Conservation (phyloP, 2,113 vertebrate species). For the Trogon surrucura region DNA sequence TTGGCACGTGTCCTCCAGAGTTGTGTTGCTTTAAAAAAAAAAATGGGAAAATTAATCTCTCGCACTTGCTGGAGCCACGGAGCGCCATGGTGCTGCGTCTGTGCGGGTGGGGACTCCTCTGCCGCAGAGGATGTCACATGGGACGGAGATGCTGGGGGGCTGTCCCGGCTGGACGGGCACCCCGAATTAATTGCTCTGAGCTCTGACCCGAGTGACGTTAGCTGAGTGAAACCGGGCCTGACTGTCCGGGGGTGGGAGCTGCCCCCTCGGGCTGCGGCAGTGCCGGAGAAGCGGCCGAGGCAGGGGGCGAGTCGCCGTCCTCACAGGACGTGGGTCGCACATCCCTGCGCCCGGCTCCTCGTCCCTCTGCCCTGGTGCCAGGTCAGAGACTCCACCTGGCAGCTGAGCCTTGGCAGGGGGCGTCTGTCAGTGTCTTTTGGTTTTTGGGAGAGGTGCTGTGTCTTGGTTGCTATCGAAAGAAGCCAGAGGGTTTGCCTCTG, state of each 20-base stretch:
- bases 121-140: rapidly evolving
- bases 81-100: rapidly evolving
- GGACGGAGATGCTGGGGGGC: background rate
- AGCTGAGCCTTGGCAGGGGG: background rate
- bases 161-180: background rate
- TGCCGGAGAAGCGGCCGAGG: background rate
- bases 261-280: background rate
- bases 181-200: background rate
- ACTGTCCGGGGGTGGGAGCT: rapidly evolving
- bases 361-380: background rate
- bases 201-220: background rate
- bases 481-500: background rate
- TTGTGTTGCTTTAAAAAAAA: background rate
- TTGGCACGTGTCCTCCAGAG: background rate
- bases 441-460: background rate
- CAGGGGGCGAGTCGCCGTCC: background rate
- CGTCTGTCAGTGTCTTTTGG: rapidly evolving
- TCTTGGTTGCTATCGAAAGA: background rate
- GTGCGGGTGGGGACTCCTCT: background rate
- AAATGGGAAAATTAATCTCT: background rate
- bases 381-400: background rate
- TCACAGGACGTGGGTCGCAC: rapidly evolving
- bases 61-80: background rate
- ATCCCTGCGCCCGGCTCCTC: background rate
- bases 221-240: background rate